Percentiles rank a stretch among this genome's conserved stretches.
These are phyloP conservation scores for Cyprinus carpio DNA, from an alignment of 2,113 vertebrate genomes.

Conservation along the genomic window DNA sequence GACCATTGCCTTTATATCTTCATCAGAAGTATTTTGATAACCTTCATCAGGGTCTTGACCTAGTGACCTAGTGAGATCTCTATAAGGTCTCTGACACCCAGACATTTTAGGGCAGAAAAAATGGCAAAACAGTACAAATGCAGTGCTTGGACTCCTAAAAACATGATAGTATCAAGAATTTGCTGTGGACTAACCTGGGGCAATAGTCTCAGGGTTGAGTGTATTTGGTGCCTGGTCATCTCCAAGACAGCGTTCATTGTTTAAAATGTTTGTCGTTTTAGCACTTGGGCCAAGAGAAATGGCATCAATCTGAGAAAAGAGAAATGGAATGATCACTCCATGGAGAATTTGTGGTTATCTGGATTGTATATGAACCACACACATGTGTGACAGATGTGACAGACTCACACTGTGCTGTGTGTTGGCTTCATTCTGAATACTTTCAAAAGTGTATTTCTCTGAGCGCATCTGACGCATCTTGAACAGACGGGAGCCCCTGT, in stretches of 20 bases:
- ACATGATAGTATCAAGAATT: too few relatives aligned
- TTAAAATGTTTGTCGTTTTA: constrained; percentile 68
- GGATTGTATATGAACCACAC: neutral
- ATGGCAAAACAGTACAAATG: too few relatives aligned
- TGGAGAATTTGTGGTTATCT: neutral
- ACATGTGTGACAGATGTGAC: constrained; percentile 52
- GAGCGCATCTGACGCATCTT: constrained; percentile 93
- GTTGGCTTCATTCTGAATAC: constrained; percentile 80
- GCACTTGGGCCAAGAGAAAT: constrained; percentile 65
- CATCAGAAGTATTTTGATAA: too few relatives aligned
- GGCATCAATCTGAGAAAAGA: constrained; percentile 54
- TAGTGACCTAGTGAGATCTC: too few relatives aligned
- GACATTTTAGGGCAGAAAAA: too few relatives aligned
- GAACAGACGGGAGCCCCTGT: constrained; percentile 93
- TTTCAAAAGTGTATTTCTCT: constrained; percentile 95
- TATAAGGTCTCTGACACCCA: too few relatives aligned
- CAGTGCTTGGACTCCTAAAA: too few relatives aligned
- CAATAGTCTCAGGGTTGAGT: constrained; percentile 84
- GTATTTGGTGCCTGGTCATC: constrained; percentile 68
- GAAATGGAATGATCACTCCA: neutral
- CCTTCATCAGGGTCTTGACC: too few relatives aligned
- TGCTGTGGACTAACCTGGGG: constrained; percentile 80
- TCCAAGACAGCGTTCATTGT: constrained; percentile 62
- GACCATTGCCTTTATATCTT: too few relatives aligned
- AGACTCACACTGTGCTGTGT: constrained; percentile 81